Evolutionary conservation across 2,888 invertebrate species (phyloP), one percentile per base, ranked within the genome.

Genomic region (Conchocele bisecta): DNA sequence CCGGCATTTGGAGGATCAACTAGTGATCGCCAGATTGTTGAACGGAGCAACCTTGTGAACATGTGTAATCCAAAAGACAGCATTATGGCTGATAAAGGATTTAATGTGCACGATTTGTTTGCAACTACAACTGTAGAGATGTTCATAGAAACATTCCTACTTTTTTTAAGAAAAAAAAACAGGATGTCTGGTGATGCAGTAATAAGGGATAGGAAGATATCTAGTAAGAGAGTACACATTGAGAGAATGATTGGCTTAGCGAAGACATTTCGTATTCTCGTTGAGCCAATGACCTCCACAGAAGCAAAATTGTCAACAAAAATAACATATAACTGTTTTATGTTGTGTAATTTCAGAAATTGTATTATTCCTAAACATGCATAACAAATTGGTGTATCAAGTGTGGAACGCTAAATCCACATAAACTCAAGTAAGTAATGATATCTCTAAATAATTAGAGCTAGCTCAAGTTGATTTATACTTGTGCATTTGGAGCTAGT

Each of bases 11-110:
- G 61, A 46, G 79, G 75, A 29, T 66, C 73, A 9, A 73, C 74
- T 13, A 79, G 71, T 68, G 81, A 76, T 42, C 48, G 73, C 11
- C 75, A 76, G 46, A 61, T 81, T 56, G 64, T 74, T 11, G 79
- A 81, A 35, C 39, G 76, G n/a, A 65, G 44, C n/a, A 9, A 44
- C 9, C 46, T 76, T 1, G 17, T 44, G 13, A 48, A 17, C 6
- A 56, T 67, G 42, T 76, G 71, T 60, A 60, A 79, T 46, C 63
- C 58, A 29, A 66, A 71, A 9, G 81, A 79, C 35, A 22, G 35
- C 29, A 59, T 31, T 35, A 31, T 59, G 59, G 60, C 60, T 9
- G 51, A 60, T 41, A 60, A 60, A 60, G 60, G 60, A 24, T 60
- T 60, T 17, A 50, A 60, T 60, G 51, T 60, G n/a, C 51, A 60